Evolutionary conservation across 2,797 vertebrate species (phyloP).

Genomic region (Lepus townsendii): DNA sequence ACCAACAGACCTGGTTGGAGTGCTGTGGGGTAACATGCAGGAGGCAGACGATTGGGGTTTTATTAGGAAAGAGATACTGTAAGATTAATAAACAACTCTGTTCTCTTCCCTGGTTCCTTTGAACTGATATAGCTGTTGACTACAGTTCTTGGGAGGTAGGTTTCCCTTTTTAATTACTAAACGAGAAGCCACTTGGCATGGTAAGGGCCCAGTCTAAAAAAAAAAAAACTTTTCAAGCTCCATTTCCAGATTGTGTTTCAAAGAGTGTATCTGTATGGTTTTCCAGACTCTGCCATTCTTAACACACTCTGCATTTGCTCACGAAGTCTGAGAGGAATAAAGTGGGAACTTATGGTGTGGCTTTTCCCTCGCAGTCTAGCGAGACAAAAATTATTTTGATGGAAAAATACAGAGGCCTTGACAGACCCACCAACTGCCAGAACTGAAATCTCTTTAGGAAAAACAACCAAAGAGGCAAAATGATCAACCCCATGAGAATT

Average conservation of each 20-base stretch:
- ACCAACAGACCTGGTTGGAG: constrained; percentile 74
- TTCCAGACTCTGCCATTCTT: neutral
- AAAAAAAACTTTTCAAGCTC: neutral
- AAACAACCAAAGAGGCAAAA: neutral
- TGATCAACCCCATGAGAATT: neutral
- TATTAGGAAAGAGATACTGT: constrained; percentile 64
- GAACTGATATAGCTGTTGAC: neutral
- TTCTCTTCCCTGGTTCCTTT: constrained; percentile 27
- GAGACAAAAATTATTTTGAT: constrained; percentile 29
- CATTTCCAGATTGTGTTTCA: constrained; percentile 59
- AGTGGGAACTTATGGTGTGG: neutral
- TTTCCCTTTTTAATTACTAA: constrained; percentile 65
- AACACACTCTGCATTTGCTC: neutral
- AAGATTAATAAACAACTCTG: constrained; percentile 54
- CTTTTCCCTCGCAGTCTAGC: neutral
- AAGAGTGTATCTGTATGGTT: neutral
- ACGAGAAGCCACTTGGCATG: constrained; percentile 44
- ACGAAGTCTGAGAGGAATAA: neutral
- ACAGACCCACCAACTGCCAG: neutral
- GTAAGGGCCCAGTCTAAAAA: neutral
- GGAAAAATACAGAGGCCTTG: constrained; percentile 8
- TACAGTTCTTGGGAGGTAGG: constrained; percentile 14
- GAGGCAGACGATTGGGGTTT: constrained; percentile 64
- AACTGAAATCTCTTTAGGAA: neutral
- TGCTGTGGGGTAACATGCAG: constrained; percentile 63